Evolutionary conservation across 2,113 vertebrate species (phyloP).

Genomic region (Tachuris rubrigastra): DNA sequence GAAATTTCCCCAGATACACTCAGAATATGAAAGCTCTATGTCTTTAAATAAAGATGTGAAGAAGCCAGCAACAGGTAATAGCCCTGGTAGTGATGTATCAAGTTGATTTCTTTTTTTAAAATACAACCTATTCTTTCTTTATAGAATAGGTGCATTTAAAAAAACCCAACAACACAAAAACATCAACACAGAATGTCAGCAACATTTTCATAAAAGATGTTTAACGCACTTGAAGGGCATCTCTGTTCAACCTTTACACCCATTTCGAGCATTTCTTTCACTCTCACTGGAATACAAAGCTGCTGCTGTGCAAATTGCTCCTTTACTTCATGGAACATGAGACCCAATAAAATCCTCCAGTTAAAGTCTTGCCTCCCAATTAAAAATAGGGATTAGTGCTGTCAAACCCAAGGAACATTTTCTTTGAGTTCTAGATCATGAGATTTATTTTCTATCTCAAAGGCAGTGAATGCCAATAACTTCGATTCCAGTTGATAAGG

Average conservation of each 20-base stretch:
- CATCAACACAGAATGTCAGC: background rate
- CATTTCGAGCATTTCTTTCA: background rate
- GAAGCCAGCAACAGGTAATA: background rate
- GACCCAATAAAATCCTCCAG: background rate
- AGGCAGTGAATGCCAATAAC: background rate
- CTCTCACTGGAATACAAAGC: background rate
- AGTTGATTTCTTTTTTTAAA: background rate
- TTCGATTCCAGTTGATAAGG: background rate
- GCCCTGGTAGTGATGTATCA: background rate
- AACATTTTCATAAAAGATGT: background rate
- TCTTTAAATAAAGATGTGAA: background rate
- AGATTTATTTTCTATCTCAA: constrained; percentile 5
- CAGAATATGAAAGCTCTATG: background rate
- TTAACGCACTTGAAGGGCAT: background rate
- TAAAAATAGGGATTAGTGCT: background rate
- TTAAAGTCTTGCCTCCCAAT: background rate
- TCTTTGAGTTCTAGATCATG: background rate
- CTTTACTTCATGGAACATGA: background rate
- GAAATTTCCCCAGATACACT: background rate
- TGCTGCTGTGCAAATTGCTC: background rate
- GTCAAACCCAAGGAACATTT: background rate
- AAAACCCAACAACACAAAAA: background rate
- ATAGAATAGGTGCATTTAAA: background rate
- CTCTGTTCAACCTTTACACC: background rate
- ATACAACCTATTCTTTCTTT: background rate